phyloP scores from a whole-genome alignment of 2,113 vertebrate genomes.

The Clarias batrachus region DNA sequence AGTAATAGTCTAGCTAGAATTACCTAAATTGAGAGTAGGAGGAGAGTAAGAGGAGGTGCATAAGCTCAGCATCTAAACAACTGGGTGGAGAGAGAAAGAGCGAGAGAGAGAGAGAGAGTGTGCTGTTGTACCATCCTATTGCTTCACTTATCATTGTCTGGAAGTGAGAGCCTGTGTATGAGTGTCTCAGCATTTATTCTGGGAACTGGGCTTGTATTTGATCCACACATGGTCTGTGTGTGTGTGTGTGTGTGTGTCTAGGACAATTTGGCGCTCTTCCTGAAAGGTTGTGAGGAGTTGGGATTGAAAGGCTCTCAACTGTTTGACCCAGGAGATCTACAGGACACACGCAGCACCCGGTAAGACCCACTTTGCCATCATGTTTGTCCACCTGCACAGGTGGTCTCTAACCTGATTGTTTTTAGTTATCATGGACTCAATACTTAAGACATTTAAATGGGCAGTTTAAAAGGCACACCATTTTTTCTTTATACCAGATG shows the following conservation, averaged over 20 bases:
- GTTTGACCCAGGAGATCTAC: slow-evolving; percentile 28
- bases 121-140: not conserved
- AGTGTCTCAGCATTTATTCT: slow-evolving; percentile 16
- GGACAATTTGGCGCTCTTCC: slow-evolving; percentile 93
- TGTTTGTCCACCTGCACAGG: not conserved
- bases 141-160: slow-evolving; percentile 10
- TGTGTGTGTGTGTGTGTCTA: slow-evolving; percentile 58
- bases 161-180: not conserved
- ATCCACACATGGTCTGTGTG: slow-evolving; percentile 24
- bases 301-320: slow-evolving; percentile 75
- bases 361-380: not conserved
- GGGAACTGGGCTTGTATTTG: not conserved
- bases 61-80: slow-evolving; percentile 19
- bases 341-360: slow-evolving; percentile 2
- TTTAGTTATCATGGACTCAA: not conserved
- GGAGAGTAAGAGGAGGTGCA: slow-evolving; percentile 11
- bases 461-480: not conserved
- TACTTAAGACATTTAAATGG: not conserved
- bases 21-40: not conserved
- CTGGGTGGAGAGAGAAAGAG: not conserved
- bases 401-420: not conserved
- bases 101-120: not conserved
- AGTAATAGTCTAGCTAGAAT: slow-evolving; percentile 40
- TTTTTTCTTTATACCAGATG: not conserved
- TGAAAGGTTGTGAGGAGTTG: slow-evolving; percentile 92